Evolutionary conservation across 2,113 vertebrate genomes (phyloP).

Genomic region (Anhinga anhinga): DNA sequence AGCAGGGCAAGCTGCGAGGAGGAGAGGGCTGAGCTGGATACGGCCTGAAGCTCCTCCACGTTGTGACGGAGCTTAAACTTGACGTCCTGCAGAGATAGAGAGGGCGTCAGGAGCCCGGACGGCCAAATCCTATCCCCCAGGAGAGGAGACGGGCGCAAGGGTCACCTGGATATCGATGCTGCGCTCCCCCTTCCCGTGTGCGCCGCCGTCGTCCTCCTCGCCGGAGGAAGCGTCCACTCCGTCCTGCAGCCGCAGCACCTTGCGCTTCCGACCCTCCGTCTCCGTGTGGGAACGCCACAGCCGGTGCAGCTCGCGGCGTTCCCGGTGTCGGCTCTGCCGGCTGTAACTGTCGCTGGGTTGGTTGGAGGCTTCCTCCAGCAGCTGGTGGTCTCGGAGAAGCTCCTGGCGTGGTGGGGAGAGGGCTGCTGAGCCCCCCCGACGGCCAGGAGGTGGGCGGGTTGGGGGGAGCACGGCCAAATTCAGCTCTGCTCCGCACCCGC

Average conservation of each 20-base stretch:
- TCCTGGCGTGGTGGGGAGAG: slow-evolving; percentile 24
- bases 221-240: slow-evolving; percentile 30
- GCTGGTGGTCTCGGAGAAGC: slow-evolving; percentile 79
- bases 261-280: slow-evolving; percentile 70
- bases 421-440: too few species aligned
- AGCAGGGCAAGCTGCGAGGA: slow-evolving; percentile 78
- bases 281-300: slow-evolving; percentile 81
- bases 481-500: background rate
- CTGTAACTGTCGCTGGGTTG: slow-evolving; percentile 25
- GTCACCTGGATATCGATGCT: slow-evolving; percentile 87
- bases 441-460: accelerated
- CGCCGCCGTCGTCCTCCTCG: slow-evolving; percentile 68
- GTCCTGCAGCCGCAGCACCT: slow-evolving; percentile 80
- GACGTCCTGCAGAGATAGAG: slow-evolving; percentile 76
- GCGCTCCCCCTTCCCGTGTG: accelerated
- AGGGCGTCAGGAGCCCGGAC: accelerated
- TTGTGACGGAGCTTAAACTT: slow-evolving; percentile 91
- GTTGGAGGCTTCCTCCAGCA: slow-evolving; percentile 64
- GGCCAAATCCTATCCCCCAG: accelerated
- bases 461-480: accelerated
- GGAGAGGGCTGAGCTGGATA: slow-evolving; percentile 67
- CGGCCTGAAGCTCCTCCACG: slow-evolving; percentile 80
- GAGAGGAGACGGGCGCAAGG: accelerated
- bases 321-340: slow-evolving; percentile 73
- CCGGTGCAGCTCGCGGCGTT: slow-evolving; percentile 79